Percentiles rank a stretch among this genome's conserved stretches.
These are phyloP conservation scores for Brachyopa scutellaris DNA, from an alignment of 2,888 invertebrate species.

Conservation along the genomic window DNA sequence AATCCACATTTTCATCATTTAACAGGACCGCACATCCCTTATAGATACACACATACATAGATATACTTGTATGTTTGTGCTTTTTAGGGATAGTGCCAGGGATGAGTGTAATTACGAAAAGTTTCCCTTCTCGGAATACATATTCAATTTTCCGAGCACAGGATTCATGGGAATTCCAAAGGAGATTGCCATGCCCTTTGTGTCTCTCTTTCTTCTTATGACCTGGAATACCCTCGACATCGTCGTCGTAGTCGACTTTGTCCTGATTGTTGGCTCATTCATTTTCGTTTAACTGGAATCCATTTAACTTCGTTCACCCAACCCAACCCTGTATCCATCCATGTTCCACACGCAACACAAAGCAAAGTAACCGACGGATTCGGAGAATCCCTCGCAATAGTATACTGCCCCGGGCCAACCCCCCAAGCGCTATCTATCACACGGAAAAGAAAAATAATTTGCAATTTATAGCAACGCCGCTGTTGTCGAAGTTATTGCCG, in stretches of 20 bases:
- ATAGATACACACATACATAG: too few relatives aligned
- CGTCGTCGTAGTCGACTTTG: neutral
- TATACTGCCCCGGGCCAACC: neutral
- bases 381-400: neutral
- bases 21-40: too few relatives aligned
- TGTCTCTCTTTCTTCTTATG: neutral
- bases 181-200: conserved; percentile 9
- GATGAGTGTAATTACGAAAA: conserved; percentile 51
- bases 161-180: conserved; percentile 41
- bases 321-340: neutral
- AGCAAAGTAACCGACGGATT: neutral
- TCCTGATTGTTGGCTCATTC: conserved; percentile 23
- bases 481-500: neutral
- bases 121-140: conserved; percentile 51
- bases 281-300: conserved; percentile 43
- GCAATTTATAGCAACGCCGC: neutral
- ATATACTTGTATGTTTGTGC: neutral
- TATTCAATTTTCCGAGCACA: conserved; percentile 20
- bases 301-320: conserved; percentile 4
- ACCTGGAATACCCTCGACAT: neutral
- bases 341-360: neutral
- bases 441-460: neutral
- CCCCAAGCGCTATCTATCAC: neutral
- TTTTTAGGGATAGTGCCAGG: conserved; percentile 7
- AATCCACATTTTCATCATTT: too few relatives aligned